Conservation (phyloP, 2,113 vertebrate species). For the Leptosomus discolor region DNA sequence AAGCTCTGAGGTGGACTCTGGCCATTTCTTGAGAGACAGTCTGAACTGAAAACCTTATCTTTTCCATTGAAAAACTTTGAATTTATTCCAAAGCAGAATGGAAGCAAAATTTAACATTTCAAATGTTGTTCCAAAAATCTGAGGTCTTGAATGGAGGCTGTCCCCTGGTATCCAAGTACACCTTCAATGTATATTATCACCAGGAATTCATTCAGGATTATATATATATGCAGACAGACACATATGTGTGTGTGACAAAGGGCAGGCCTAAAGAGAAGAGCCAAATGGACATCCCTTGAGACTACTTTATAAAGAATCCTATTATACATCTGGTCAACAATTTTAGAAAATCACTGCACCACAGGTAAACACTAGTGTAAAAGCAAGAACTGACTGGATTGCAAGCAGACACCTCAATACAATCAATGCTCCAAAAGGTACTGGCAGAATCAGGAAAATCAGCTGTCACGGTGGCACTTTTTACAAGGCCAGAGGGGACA, state of each 20-base stretch:
- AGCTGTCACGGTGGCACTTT: neutral
- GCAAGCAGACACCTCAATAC: neutral
- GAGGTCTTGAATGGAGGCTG: neutral
- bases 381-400: neutral
- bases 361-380: neutral
- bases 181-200: neutral
- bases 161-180: neutral
- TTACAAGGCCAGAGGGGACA: neutral
- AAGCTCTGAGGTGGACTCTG: neutral
- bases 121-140: neutral
- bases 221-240: rapidly evolving
- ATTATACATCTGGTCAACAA: neutral
- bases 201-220: neutral
- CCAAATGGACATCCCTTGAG: neutral
- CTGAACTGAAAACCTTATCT: neutral
- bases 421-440: neutral
- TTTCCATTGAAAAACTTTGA: neutral
- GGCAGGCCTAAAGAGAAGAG: neutral
- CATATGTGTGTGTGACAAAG: neutral
- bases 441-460: neutral
- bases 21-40: neutral
- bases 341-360: neutral
- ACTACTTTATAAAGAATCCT: neutral
- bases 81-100: neutral
- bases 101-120: neutral